Evolutionary conservation across 53 echinoderm and acorn worm genomes (phyloP).

Genomic region (Echinometra lucunter): DNA sequence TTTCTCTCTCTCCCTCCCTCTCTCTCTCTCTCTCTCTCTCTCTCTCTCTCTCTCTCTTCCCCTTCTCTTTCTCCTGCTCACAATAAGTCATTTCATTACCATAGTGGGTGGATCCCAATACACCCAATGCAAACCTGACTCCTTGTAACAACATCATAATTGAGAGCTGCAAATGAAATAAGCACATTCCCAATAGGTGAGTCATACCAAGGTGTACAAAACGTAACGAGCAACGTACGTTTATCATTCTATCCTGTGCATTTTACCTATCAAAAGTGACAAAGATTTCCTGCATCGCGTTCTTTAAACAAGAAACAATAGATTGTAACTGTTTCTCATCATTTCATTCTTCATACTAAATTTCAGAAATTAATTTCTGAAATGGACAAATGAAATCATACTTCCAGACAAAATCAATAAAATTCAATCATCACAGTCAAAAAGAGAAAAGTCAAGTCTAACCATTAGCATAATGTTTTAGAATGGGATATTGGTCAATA

Average conservation of each 20-base stretch:
- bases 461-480: background rate
- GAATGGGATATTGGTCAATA: background rate
- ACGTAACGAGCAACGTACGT: background rate
- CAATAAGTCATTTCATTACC: slow-evolving; percentile 17
- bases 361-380: too few species aligned
- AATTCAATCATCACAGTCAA: background rate
- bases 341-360: too few species aligned
- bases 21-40: background rate
- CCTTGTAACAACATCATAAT: slow-evolving; percentile 23
- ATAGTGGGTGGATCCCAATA: slow-evolving; percentile 22
- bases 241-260: background rate
- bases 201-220: background rate
- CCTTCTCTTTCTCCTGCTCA: background rate
- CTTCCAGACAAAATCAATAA: too few species aligned
- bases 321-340: too few species aligned
- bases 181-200: slow-evolving; percentile 20
- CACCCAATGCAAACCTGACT: slow-evolving; percentile 45
- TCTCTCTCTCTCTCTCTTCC: background rate
- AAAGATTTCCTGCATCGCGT: background rate
- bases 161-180: slow-evolving; percentile 47
- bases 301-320: background rate
- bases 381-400: too few species aligned
- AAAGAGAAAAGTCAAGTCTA: background rate
- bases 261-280: background rate
- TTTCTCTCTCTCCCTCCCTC: background rate